Percentiles rank a stretch among this genome's conserved stretches.
phyloP scores from a whole-genome alignment of 2,113 vertebrate species.

The Atlantisia rogersi region DNA sequence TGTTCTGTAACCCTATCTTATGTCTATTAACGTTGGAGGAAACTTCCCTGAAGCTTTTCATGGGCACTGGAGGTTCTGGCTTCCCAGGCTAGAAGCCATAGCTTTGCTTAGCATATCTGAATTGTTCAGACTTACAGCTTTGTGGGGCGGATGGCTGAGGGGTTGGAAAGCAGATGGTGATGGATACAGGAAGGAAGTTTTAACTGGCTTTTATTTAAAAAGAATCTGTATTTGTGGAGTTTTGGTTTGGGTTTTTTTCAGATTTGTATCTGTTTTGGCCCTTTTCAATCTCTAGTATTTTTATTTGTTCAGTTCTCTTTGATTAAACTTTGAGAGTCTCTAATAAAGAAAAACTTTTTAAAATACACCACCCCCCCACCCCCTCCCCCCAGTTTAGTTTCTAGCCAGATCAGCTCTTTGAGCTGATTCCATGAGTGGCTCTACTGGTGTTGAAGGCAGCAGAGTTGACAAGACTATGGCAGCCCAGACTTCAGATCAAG shows the following conservation, averaged over 20 bases:
- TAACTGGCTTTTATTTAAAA: neutral
- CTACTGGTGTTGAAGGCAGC: neutral
- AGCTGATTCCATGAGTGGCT: neutral
- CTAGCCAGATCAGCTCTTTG: neutral
- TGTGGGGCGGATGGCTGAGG: neutral
- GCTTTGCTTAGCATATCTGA: conserved; percentile 30
- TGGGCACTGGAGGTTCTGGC: conserved; percentile 30
- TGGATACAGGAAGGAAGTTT: neutral
- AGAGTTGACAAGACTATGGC: neutral
- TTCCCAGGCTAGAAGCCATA: neutral
- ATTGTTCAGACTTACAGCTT: neutral
- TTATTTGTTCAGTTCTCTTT: neutral
- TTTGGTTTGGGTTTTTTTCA: neutral
- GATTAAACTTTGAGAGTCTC: neutral
- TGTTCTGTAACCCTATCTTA: neutral
- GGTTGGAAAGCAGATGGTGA: neutral
- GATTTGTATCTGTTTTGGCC: neutral
- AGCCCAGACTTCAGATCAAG: neutral
- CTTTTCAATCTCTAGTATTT: neutral
- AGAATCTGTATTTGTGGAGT: no score
- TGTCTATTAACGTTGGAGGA: neutral
- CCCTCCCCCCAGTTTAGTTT: neutral
- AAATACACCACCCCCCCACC: no score
- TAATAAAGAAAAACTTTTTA: neutral
- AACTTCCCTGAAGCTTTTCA: conserved; percentile 34